Evolutionary conservation across 2,888 invertebrate genomes (phyloP), one percentile per base, ranked within the genome.

Genomic region (Callimorpha dominula): DNA sequence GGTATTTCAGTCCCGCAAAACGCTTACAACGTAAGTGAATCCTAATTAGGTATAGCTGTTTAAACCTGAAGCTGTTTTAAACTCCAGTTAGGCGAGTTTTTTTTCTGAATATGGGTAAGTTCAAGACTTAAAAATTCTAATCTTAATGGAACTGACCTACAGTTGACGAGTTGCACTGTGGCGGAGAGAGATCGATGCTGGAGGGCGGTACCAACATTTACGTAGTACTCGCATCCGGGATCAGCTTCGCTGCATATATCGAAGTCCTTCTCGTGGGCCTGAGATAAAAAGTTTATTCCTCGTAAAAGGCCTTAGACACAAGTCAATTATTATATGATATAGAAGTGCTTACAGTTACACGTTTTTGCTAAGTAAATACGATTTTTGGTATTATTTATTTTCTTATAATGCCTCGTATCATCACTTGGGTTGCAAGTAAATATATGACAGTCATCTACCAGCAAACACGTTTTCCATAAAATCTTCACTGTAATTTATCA

Each of bases 261-360:
- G 83, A 91, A 94, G 78, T 92, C 88, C 70, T 92, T 94, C 15
- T 91, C 89, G 0, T 93, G 90, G 0, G 93, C 93, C 94, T 94
- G 81, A 4, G 12, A 43, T 12, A 60, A 60, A 31, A 31, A 31
- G 0, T 6, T 6, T 1, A 60, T 14, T 20, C 20, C 54, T 57
- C 11, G 9, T n/a, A 20, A 54, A n/a, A n/a, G n/a, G 9, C 11
- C n/a, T 11, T 9, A 9, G 17, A 8, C 17, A n/a, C 17, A 8
- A n/a, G 54, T 9, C n/a, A 54, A n/a, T 8, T 52, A 52, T 52
- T 15, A 31, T 31, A 1, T 31, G 31, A 31, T 31, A 31, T 31
- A 31, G 31, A 31, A 31, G 31, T 2, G 15, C 4, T 5, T 52
- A 9, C 17, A 17, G 50, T 31, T 31, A 31, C 31, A 31, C 31